Conservation (phyloP, 2,113 vertebrate genomes). For the Amphiprion percula region DNA sequence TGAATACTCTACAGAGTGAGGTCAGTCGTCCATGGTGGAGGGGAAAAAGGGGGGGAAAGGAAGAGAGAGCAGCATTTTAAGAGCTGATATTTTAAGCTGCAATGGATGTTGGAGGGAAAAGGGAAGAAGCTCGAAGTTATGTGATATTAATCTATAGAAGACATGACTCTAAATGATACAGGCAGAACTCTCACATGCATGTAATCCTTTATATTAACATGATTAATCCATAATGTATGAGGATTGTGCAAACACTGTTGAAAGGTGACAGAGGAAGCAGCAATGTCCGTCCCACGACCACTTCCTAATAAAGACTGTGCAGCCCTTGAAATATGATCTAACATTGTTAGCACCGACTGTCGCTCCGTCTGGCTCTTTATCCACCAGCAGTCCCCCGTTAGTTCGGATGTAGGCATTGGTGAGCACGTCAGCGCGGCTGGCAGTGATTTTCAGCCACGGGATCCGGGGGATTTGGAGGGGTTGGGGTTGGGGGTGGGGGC, state of each 20-base stretch:
- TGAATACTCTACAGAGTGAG: constrained; percentile 40
- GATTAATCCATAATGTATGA: background rate
- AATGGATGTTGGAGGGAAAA: constrained; percentile 29
- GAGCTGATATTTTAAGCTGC: constrained; percentile 46
- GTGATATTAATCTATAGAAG: constrained; percentile 20
- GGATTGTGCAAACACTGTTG: background rate
- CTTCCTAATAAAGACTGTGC: constrained; percentile 18
- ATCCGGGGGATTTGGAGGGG: constrained; percentile 53
- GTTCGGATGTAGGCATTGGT: constrained; percentile 64
- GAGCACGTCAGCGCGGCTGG: constrained; percentile 73
- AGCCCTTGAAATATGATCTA: constrained; percentile 46
- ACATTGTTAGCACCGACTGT: constrained; percentile 31
- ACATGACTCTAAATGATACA: constrained; percentile 8
- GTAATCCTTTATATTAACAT: constrained; percentile 7
- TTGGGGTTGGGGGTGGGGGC: background rate
- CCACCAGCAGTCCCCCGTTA: constrained; percentile 40
- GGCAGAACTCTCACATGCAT: constrained; percentile 7
- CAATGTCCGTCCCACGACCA: constrained; percentile 1
- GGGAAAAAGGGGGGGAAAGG: constrained; percentile 8
- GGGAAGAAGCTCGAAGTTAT: constrained; percentile 15
- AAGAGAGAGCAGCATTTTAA: constrained; percentile 18
- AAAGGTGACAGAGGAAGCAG: constrained; percentile 18
- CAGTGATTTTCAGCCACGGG: constrained; percentile 77
- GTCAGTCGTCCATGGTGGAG: constrained; percentile 49
- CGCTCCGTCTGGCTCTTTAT: constrained; percentile 45